phyloP scores from a whole-genome alignment of 2,113 vertebrate genomes.

The Pipa parva region DNA sequence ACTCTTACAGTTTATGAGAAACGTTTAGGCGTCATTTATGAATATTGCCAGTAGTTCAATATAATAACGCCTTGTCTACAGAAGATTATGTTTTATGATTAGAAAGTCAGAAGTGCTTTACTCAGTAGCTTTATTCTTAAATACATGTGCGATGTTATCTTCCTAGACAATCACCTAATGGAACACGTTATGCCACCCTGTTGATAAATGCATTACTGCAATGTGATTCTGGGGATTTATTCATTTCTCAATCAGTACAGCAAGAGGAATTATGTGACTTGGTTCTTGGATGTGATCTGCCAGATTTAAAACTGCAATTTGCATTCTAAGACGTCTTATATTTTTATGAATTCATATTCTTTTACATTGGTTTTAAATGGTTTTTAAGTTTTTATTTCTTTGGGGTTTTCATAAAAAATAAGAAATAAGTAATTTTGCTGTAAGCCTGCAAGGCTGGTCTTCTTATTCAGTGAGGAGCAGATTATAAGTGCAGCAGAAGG shows the following conservation, averaged over 20 bases:
- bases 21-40: constrained; percentile 8
- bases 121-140: constrained; percentile 1
- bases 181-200: neutral
- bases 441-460: constrained; percentile 35
- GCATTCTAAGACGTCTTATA: constrained; percentile 15
- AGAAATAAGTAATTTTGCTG: constrained; percentile 36
- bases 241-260: constrained; percentile 10
- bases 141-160: constrained; percentile 10
- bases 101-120: constrained; percentile 21
- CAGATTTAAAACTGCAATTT: neutral
- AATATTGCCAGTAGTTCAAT: constrained; percentile 5
- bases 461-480: constrained; percentile 33
- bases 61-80: neutral
- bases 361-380: constrained; percentile 21
- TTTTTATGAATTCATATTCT: constrained; percentile 13
- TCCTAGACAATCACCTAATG: constrained; percentile 10
- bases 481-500: constrained; percentile 40
- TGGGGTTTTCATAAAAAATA: constrained; percentile 13
- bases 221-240: neutral
- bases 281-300: neutral
- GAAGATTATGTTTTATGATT: constrained; percentile 10
- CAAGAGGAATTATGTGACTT: neutral
- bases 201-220: neutral
- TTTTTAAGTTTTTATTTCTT: constrained; percentile 12
- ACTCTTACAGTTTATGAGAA: neutral